phyloP scores from a whole-genome alignment of 1,140 invertebrate species.

The Drepana arcuata region DNA sequence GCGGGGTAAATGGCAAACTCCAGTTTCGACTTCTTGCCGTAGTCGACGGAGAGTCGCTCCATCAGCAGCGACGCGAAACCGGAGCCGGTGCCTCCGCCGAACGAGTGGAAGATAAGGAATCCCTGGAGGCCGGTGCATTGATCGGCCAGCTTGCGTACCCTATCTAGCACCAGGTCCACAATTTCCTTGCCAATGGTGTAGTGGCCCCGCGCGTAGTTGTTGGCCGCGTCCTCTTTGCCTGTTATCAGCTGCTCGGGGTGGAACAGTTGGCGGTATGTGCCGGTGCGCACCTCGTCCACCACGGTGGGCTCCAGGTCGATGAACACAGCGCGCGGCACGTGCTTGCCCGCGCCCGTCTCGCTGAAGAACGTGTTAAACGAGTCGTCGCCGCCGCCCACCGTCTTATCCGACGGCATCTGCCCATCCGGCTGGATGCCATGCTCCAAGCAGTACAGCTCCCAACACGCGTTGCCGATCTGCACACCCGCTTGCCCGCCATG shows the following conservation, averaged over 20 bases:
- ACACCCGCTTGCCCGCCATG: conserved; percentile 86
- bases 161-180: conserved; percentile 85
- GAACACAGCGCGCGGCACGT: conserved; percentile 88
- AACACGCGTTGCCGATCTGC: conserved; percentile 91
- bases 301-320: conserved; percentile 92
- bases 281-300: conserved; percentile 84
- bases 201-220: conserved; percentile 89
- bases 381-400: conserved; percentile 81
- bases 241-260: conserved; percentile 88
- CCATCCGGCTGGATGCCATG: conserved; percentile 91
- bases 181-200: conserved; percentile 92
- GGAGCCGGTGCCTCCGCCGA: conserved; percentile 91
- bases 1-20: conserved; percentile 94
- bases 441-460: conserved; percentile 91
- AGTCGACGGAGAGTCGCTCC: conserved; percentile 91
- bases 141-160: conserved; percentile 86
- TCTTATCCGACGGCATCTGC: conserved; percentile 77
- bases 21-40: conserved; percentile 91
- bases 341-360: conserved; percentile 90
- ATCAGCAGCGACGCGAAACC: conserved; percentile 91
- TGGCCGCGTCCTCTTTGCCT: conserved; percentile 89
- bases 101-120: conserved; percentile 92
- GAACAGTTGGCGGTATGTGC: conserved; percentile 86
- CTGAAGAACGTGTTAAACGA: conserved; percentile 93
- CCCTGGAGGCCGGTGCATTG: conserved; percentile 91